phyloP scores from a whole-genome alignment of 2,797 vertebrate species.

The Paguma larvata region DNA sequence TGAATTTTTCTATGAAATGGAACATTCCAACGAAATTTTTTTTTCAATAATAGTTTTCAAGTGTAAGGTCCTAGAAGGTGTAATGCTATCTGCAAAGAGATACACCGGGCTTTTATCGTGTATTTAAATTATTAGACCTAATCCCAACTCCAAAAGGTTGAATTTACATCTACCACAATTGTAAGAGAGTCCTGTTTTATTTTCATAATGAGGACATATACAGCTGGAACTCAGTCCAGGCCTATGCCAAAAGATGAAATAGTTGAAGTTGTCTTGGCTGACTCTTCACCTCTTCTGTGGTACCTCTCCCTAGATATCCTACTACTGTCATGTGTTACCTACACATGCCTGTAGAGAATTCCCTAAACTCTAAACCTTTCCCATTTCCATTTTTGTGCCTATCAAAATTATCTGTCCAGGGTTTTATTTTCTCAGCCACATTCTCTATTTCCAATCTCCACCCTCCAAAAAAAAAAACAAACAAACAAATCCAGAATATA shows the following conservation, averaged over 20 bases:
- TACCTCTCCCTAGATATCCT: not conserved
- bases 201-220: not conserved
- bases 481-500: not conserved
- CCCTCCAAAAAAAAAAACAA: not conserved
- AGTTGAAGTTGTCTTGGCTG: not conserved
- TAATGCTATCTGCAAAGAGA: not conserved
- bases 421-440: slow-evolving; percentile 12
- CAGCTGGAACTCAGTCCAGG: not conserved
- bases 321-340: not conserved
- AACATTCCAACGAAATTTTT: slow-evolving; percentile 40
- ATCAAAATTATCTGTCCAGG: not conserved
- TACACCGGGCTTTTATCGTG: not conserved
- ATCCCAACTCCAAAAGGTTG: not conserved
- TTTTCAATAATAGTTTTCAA: slow-evolving; percentile 22
- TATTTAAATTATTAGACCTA: slow-evolving; percentile 19
- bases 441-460: not conserved
- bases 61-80: not conserved
- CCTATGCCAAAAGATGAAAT: not conserved
- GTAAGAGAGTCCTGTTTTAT: not conserved
- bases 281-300: not conserved
- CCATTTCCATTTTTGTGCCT: not conserved
- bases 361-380: not conserved
- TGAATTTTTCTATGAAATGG: slow-evolving; percentile 53
- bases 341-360: not conserved
- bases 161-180: not conserved